Conservation (phyloP, 2,888 invertebrate genomes). For the Sericinus montela region DNA sequence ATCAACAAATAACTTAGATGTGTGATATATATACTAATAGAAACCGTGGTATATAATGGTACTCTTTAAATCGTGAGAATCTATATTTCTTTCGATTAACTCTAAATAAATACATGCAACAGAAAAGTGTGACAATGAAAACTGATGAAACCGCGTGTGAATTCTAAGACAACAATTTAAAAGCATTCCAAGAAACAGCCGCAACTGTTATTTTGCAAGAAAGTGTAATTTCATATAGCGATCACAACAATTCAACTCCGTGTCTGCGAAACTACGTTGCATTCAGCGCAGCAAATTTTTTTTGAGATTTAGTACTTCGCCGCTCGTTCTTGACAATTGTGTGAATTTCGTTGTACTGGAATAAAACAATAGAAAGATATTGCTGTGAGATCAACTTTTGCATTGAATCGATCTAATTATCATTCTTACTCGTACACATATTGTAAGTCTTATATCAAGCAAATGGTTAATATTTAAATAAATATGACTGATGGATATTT, state of each 20-base stretch:
- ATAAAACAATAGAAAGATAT: constrained; percentile 15
- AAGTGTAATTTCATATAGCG: constrained; percentile 7
- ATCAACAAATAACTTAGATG: too few relatives aligned
- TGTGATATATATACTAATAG: too few relatives aligned
- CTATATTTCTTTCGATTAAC: constrained; percentile 24
- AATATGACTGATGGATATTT: too few relatives aligned
- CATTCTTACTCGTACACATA: not conserved
- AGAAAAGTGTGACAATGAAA: too few relatives aligned
- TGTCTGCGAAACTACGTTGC: constrained; percentile 6
- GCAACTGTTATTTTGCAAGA: constrained; percentile 13
- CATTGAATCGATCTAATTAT: constrained; percentile 5
- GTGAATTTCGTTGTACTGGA: constrained; percentile 15
- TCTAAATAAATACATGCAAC: too few relatives aligned
- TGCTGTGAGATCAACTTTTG: not conserved
- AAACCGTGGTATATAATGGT: constrained; percentile 1
- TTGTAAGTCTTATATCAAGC: too few relatives aligned
- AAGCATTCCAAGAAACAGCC: constrained; percentile 17
- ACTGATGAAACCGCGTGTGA: constrained; percentile 47
- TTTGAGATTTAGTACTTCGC: constrained; percentile 9
- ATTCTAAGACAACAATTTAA: constrained; percentile 31
- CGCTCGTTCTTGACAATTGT: constrained; percentile 11
- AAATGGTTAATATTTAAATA: too few relatives aligned
- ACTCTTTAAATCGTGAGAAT: constrained; percentile 13
- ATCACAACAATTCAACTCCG: not conserved
- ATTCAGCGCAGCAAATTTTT: constrained; percentile 10